Conservation (phyloP, 30 jellyfish, hydroid and myxozoan species). For the Mastigias papua region DNA sequence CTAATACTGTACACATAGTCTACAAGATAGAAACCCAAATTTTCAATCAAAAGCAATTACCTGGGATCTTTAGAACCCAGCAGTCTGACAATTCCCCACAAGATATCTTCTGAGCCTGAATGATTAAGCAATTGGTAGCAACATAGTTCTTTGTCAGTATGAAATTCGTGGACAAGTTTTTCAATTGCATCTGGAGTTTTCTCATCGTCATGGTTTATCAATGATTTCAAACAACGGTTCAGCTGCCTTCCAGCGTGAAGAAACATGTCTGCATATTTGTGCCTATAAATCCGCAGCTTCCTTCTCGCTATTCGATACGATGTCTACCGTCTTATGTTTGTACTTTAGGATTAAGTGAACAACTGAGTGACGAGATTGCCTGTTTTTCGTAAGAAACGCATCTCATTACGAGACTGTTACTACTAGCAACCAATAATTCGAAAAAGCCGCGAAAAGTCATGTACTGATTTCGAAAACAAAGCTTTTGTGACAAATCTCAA, state of each 20-base stretch:
- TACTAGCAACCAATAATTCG: slow-evolving; percentile 19
- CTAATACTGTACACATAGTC: not conserved
- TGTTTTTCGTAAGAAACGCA: not conserved
- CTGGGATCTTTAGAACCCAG: slow-evolving; percentile 64
- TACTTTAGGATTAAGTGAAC: slow-evolving; percentile 55
- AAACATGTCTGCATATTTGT: slow-evolving; percentile 45
- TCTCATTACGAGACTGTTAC: slow-evolving; percentile 32
- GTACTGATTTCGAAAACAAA: no score
- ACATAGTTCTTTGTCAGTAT: slow-evolving; percentile 71
- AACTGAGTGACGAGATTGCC: slow-evolving; percentile 17
- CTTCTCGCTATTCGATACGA: not conserved
- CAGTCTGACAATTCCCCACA: slow-evolving; percentile 74
- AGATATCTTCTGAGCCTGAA: slow-evolving; percentile 85
- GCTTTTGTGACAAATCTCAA: not conserved
- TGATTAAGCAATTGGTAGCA: slow-evolving; percentile 90
- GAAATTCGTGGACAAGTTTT: slow-evolving; percentile 59
- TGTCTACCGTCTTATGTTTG: slow-evolving; percentile 6
- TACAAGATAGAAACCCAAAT: not conserved
- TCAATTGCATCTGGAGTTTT: slow-evolving; percentile 61
- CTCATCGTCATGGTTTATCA: slow-evolving; percentile 57
- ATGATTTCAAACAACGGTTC: slow-evolving; percentile 45
- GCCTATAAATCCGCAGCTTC: slow-evolving; percentile 16
- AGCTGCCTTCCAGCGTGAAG: slow-evolving; percentile 70
- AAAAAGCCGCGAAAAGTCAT: slow-evolving; percentile 17
- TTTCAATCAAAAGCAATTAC: no score